Conservation (phyloP, 2,797 vertebrate genomes). For the Monodelphis domestica region DNA sequence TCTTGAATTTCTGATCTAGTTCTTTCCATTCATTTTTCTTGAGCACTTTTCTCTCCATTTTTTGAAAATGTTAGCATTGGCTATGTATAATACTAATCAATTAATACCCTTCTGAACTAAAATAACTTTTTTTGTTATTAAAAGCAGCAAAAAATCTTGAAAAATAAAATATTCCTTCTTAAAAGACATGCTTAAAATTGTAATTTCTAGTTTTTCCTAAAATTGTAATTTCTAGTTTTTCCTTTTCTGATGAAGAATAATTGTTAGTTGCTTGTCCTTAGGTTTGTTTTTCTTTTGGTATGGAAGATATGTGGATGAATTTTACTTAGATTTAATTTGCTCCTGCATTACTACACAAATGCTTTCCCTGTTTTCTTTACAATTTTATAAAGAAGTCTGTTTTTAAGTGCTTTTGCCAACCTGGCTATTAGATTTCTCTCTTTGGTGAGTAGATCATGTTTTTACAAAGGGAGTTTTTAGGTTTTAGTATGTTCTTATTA, state of each 20-base stretch:
- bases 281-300: slow-evolving; percentile 10
- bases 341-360: too few species aligned
- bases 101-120: background rate
- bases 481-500: background rate
- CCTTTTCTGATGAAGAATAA: background rate
- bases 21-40: slow-evolving; percentile 39
- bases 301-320: slow-evolving; percentile 16
- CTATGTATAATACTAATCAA: slow-evolving; percentile 33
- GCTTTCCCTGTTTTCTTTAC: background rate
- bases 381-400: background rate
- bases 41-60: slow-evolving; percentile 33
- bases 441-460: background rate
- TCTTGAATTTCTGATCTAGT: slow-evolving; percentile 16
- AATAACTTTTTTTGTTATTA: slow-evolving; percentile 31
- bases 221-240: background rate
- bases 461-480: background rate
- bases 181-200: background rate
- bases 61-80: slow-evolving; percentile 45
- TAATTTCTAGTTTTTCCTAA: background rate
- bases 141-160: slow-evolving; percentile 31
- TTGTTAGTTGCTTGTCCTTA: background rate
- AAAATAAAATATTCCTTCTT: background rate
- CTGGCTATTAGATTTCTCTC: background rate
- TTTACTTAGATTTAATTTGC: slow-evolving; percentile 43
- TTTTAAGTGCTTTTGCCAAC: background rate